Evolutionary conservation across 1,140 invertebrate species (phyloP).

Genomic region (Bombus waltoni): DNA sequence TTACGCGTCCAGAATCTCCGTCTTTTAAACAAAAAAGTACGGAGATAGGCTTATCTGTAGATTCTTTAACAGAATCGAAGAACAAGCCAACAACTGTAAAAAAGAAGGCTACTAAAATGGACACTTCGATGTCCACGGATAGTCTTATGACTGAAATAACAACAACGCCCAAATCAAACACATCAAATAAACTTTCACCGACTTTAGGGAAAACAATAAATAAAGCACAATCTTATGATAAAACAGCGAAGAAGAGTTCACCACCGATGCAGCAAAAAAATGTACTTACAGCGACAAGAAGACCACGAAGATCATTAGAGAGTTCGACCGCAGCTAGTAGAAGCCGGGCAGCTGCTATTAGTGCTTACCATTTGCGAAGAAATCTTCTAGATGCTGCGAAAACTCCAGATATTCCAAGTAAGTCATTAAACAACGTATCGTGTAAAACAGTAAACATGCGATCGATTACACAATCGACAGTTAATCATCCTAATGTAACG

Average conservation of each 20-base stretch:
- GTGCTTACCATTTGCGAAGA: constrained; percentile 76
- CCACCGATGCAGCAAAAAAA: constrained; percentile 76
- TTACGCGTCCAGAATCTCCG: constrained; percentile 81
- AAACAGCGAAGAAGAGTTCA: constrained; percentile 72
- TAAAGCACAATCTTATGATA: constrained; percentile 68
- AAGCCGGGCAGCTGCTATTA: constrained; percentile 78
- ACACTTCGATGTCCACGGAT: constrained; percentile 80
- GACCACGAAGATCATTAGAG: constrained; percentile 74
- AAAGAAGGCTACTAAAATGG: constrained; percentile 77
- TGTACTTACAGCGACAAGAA: constrained; percentile 60
- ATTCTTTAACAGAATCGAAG: constrained; percentile 83
- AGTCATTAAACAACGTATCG: constrained; percentile 57
- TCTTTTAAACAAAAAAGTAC: constrained; percentile 75
- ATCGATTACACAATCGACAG: constrained; percentile 48
- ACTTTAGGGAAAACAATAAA: constrained; percentile 67
- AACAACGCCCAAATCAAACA: constrained; percentile 73
- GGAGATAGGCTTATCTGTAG: constrained; percentile 82
- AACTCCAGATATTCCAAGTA: constrained; percentile 76
- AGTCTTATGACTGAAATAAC: constrained; percentile 77
- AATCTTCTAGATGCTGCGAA: constrained; percentile 80
- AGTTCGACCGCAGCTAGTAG: constrained; percentile 79
- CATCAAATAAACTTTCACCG: constrained; percentile 77
- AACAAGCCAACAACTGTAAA: constrained; percentile 77
- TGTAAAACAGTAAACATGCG: constrained; percentile 46
- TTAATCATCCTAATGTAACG: constrained; percentile 42